Evolutionary conservation across 2,797 vertebrate species (phyloP).

Genomic region (Melanotaenia nigrans): DNA sequence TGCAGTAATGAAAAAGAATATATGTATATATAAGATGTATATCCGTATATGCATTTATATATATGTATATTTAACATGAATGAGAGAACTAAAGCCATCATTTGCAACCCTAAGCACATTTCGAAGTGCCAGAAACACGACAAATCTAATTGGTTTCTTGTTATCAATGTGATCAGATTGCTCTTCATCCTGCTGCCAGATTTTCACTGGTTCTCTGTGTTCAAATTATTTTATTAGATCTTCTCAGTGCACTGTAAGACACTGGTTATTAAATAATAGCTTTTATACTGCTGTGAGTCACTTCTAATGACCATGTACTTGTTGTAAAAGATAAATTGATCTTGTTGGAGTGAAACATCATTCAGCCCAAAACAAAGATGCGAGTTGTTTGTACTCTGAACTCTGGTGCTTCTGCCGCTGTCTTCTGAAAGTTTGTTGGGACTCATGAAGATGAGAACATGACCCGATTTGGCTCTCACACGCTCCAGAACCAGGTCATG

Average conservation of each 20-base stretch:
- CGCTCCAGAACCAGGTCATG: conserved; percentile 63
- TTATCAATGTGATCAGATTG: conserved; percentile 72
- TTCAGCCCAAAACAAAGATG: conserved; percentile 63
- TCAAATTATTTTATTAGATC: conserved; percentile 74
- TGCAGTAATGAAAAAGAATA: conserved; percentile 65
- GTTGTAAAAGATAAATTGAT: conserved; percentile 59
- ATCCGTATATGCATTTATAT: conserved; percentile 1
- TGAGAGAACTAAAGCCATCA: conserved; percentile 94
- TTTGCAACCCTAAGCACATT: conserved; percentile 96
- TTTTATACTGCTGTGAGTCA: conserved; percentile 78
- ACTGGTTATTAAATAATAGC: conserved; percentile 72
- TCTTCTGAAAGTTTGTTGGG: conserved; percentile 62
- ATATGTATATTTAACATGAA: conserved; percentile 71
- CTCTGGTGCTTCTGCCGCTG: conserved; percentile 76
- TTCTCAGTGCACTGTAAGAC: conserved; percentile 74
- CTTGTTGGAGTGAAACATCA: conserved; percentile 63
- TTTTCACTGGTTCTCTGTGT: conserved; percentile 76
- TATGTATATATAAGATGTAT: conserved; percentile 62
- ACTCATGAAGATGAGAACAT: conserved; percentile 58
- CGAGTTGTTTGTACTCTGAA: conserved; percentile 70
- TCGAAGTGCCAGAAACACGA: conserved; percentile 83
- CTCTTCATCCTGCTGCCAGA: conserved; percentile 76
- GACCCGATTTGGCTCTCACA: conserved; percentile 57
- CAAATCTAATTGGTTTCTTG: conserved; percentile 78
- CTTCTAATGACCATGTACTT: conserved; percentile 68